These are phyloP conservation scores for Pangasianodon hypophthalmus DNA, from an alignment of 2,113 vertebrate species.

Conservation along the genomic window DNA sequence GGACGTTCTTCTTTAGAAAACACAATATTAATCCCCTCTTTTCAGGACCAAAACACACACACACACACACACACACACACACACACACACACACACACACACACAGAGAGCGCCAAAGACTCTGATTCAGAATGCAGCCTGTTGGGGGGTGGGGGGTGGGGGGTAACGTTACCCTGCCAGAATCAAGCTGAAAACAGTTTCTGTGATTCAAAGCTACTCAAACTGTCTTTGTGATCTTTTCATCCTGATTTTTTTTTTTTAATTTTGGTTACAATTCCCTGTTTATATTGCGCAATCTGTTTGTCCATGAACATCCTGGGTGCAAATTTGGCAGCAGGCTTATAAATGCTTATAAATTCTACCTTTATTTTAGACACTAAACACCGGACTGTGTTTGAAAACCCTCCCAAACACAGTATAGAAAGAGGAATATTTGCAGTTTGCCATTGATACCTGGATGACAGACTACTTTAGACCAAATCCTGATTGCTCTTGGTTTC, in stretches of 20 bases:
- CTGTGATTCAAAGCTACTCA: neutral
- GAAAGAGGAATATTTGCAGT: neutral
- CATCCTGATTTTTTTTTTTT: neutral
- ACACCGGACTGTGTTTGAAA: neutral
- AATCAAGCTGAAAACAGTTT: neutral
- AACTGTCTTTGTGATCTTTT: neutral
- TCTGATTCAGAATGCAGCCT: no score
- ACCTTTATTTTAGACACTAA: neutral
- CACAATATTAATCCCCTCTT: neutral
- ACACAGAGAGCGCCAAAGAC: neutral
- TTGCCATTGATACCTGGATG: neutral
- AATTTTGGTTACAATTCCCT: neutral
- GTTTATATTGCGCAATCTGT: neutral
- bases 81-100: neutral
- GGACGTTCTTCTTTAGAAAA: conserved; percentile 8
- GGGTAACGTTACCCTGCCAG: neutral
- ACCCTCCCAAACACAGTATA: neutral
- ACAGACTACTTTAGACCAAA: neutral
- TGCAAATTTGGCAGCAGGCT: neutral
- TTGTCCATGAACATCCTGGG: neutral
- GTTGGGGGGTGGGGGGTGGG: no score
- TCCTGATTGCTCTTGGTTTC: neutral
- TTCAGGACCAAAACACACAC: neutral
- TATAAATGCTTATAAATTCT: neutral
- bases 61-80: neutral